Base-by-base conservation (phyloP, 2,888 invertebrate genomes). In the Pediacus dermestoides region DNA sequence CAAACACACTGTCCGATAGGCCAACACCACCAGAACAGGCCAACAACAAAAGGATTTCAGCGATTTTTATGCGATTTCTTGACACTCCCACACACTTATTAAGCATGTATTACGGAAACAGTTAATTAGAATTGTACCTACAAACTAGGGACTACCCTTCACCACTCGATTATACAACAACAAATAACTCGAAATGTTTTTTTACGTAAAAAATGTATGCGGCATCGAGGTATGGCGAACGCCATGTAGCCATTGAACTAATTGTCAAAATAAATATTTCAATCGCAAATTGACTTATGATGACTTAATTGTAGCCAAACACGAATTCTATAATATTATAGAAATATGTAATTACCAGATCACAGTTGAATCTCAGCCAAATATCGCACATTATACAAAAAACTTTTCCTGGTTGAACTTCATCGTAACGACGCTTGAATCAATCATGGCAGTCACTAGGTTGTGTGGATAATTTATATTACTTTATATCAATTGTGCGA, bases 361-460 rank as follows among this genome's bases (percentile, higher is more conserved):
- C 50, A 50, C 50, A 50, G 52, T 47, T 53, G 57, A 50, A 54
- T 52, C 49, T 46, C 52, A 44, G 48, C 61, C 59, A 60, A 52
- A 61, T 58, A 61, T 57, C 57, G 60, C 62, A 61, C 66, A 68
- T 67, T 63, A 57, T 63, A 57, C 52, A 13, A 28, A 44, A 60
- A 60, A 63, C 65, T 58, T 58, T 59, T 52, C 52, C 49, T 49
- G 51, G 55, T 56, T 58, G 57, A 51, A 50, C 47, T 49, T 42
- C 44, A 11, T 52, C 53, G 54, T 54, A 63, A 58, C 62, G 67
- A 69, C 70, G 70, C 70, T 67, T 52, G 59, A 68, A 70, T 68
- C 69, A 66, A 70, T 71, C 69, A 71, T 71, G 70, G 70, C 70
- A 68, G 57, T 50, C 53, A 46, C 34, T 33, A 32, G 39, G 21